A percentile compares a stretch with the other conserved stretches of the same genome.
Conservation (phyloP, 2,888 invertebrate species). For the Eilema caniola region DNA sequence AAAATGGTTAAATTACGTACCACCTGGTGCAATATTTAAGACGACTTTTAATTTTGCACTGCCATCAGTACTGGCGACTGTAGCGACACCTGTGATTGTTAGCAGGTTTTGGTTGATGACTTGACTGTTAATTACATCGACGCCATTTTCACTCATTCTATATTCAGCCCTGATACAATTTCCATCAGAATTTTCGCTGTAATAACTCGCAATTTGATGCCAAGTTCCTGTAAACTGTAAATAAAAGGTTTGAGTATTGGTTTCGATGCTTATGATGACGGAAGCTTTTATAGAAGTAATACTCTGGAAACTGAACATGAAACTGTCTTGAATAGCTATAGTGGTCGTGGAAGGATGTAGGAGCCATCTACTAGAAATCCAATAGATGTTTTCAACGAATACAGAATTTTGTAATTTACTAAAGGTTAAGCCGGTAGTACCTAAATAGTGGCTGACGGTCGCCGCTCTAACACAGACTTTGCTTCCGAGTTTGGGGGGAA, state of each 20-base stretch:
- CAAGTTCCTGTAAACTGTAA: constrained; percentile 73
- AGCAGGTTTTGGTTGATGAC: constrained; percentile 65
- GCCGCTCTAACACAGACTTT: too few relatives aligned
- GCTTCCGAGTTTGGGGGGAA: too few relatives aligned
- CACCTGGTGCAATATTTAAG: constrained; percentile 59
- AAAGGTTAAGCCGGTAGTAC: too few relatives aligned
- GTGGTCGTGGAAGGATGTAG: too few relatives aligned
- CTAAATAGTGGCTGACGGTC: too few relatives aligned
- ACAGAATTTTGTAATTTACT: too few relatives aligned
- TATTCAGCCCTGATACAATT: constrained; percentile 70
- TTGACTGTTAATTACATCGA: constrained; percentile 72
- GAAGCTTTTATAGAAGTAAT: too few relatives aligned
- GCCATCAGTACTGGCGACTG: constrained; percentile 57
- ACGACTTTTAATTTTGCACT: constrained; percentile 68
- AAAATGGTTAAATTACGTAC: constrained; percentile 52
- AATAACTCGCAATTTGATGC: constrained; percentile 73
- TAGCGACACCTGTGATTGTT: constrained; percentile 68
- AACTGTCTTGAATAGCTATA: too few relatives aligned
- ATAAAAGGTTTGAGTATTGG: neutral
- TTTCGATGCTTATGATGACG: neutral
- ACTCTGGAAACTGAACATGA: too few relatives aligned
- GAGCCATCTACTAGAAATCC: too few relatives aligned
- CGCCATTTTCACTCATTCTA: constrained; percentile 48
- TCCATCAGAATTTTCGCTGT: constrained; percentile 62
- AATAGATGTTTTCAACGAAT: too few relatives aligned